phyloP scores from a whole-genome alignment of 37 sponge, comb jelly and placozoan species.

The Dysidea cf. avara region DNA sequence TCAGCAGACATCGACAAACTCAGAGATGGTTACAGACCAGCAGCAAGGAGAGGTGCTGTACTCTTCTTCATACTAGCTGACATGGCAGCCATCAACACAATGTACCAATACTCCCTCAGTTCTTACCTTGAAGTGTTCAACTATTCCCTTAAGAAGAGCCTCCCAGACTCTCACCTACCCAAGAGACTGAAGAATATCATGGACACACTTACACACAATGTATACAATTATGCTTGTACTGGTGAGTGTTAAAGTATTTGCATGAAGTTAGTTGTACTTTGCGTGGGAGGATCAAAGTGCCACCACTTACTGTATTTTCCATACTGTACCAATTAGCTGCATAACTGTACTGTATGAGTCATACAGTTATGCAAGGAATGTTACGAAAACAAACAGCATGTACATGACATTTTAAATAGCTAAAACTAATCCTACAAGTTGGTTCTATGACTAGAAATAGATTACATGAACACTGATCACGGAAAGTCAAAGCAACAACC shows the following conservation, averaged over 20 bases:
- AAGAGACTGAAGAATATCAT: constrained; percentile 95
- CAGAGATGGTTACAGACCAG: constrained; percentile 94
- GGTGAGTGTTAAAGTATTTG: constrained; percentile 41
- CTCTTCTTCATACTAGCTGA: constrained; percentile 98
- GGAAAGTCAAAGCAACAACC: no score
- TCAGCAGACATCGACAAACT: constrained; percentile 86
- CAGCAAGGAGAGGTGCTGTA: constrained; percentile 94
- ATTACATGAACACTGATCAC: no score
- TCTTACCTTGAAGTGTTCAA: constrained; percentile 94
- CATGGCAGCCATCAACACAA: constrained; percentile 96
- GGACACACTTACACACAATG: constrained; percentile 90
- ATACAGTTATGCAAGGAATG: no score
- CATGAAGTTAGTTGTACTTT: no score
- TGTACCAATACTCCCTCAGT: constrained; percentile 99
- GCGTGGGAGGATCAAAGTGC: no score
- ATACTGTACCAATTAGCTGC: no score
- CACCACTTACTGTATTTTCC: no score
- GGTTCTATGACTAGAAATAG: no score
- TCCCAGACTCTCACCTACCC: constrained; percentile 86
- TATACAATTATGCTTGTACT: constrained; percentile 99
- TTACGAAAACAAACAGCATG: no score
- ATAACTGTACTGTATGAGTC: no score
- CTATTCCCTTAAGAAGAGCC: constrained; percentile 81
- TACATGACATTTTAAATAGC: no score
- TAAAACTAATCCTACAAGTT: no score